Percentiles rank a stretch among this genome's conserved stretches.
These are phyloP conservation scores for Podotricha telesiphe DNA, from an alignment of 2,888 invertebrate species.

Conservation along the genomic window DNA sequence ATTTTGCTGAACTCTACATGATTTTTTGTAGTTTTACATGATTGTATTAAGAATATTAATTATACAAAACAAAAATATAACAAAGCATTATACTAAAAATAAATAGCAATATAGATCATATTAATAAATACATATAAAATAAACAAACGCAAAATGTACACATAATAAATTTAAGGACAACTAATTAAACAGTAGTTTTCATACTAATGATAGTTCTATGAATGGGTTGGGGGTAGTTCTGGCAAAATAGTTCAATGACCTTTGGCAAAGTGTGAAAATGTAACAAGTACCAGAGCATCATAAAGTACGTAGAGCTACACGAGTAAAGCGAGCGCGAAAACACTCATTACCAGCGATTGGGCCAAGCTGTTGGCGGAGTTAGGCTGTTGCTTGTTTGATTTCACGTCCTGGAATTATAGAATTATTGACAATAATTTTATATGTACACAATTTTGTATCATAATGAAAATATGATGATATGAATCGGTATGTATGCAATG, in stretches of 20 bases:
- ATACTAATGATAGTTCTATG: too few species aligned
- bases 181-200: too few species aligned
- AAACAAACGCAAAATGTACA: neutral
- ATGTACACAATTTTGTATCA: neutral
- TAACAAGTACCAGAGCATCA: conserved; percentile 35
- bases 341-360: conserved; percentile 25
- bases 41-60: neutral
- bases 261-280: conserved; percentile 26
- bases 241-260: conserved; percentile 31
- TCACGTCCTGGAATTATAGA: conserved; percentile 23
- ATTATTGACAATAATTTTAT: neutral
- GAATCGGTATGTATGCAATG: too few species aligned
- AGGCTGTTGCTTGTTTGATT: neutral
- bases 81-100: too few species aligned
- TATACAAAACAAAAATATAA: too few species aligned
- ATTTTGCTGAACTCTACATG: conserved; percentile 28
- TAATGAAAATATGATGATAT: too few species aligned
- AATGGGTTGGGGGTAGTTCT: neutral
- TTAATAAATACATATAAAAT: neutral
- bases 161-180: too few species aligned
- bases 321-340: conserved; percentile 26
- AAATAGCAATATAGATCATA: too few species aligned
- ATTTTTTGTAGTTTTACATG: neutral
- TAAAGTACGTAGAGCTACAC: conserved; percentile 27
- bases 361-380: conserved; percentile 25